Evolutionary conservation across 2,888 invertebrate genomes (phyloP), one percentile per base, ranked within the genome.

Genomic region (Phymatocera aterrima): DNA sequence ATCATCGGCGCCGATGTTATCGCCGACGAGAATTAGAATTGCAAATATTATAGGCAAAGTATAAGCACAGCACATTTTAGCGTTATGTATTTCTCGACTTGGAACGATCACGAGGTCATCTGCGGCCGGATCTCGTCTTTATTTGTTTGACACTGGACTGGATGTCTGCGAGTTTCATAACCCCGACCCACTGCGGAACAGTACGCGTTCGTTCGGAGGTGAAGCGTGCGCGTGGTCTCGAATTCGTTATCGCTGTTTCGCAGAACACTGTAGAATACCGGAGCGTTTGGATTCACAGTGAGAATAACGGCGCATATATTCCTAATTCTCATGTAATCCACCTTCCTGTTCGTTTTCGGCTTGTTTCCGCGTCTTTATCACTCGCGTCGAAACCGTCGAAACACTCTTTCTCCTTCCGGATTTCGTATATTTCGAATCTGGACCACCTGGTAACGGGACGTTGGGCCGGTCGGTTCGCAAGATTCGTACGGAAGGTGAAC

Each of bases 1-100:
- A 81, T 85, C 87, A 82, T 87, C 87, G 77, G 83, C 84, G 74
- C 81, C 81, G 81, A 83, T 82, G 77, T 31, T 18, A 1, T 72
- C 51, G 34, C 34, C 72, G 12, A n/a, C n/a, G n/a, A 43, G n/a
- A 18, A 72, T 21, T 0, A 72, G 10, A 51, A 72, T n/a, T 34
- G 21, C 18, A n/a, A 46, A 72, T 18, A 72, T 48, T 18, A 34
- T 3, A 6, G 34, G 48, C 51, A 72, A 4, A 15, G 18, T 34
- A 72, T 51, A 28, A 51, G 18, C 51, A 72, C 72, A 28, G 72
- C 31, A 72, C 72, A 72, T 72, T 31, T 72, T 72, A 72, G n/a
- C 34, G 37, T 34, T 10, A 64, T n/a, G n/a, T 64, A 0, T 18
- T 2, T 37, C 12, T 37, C 18, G 18, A n/a, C 61, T 34, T 37